Base-by-base conservation (phyloP, 2,113 vertebrate species). In the Scophthalmus maximus region DNA sequence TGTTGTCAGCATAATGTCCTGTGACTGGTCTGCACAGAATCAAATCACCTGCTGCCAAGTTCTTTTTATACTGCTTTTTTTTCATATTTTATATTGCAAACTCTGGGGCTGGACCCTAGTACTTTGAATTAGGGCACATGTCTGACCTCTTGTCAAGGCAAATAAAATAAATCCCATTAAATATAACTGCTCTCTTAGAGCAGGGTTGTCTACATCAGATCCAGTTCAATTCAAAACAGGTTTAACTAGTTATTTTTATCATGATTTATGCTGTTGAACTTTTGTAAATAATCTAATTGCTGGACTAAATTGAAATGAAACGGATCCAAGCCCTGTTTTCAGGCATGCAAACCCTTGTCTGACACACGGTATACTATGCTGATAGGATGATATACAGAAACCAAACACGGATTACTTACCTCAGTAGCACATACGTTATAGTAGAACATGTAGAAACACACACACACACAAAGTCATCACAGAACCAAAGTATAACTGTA, bases 401-500 rank as follows among this genome's bases (percentile, higher is more conserved):
- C 88, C 77, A 83, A 73, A 85, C 68, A 63, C 64, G 66, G 64
- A 88, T 88, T 60, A 75, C 73, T 88, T 92, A 92, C 91, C 91
- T 92, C 90, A 92, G 67, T 79, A 82, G 68, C 76, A 87, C 84
- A 85, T 58, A 76, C 66, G 46, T 9, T 72, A 69, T 56, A 87
- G 52, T 47, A 74, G 20, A 60, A 83, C 71, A 75, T 75, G 61
- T 86, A 74, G 68, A 85, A 80, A 80, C 61, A 86, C 40, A 84
- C 42, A 86, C 40, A 84, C 42, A 84, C 30, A 67, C 69, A 66
- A 70, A 69, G 49, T 75, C 78, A 79, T 71, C 76, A 79, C 67
- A 57, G 46, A 82, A 88, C 49, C 68, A 87, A 86, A 85, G 65
- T 84, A 73, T 83, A 89, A 84, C 68, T 94, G 91, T 93, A 94